Conservation (phyloP, 2,113 vertebrate genomes). For the Bufo gargarizans region DNA sequence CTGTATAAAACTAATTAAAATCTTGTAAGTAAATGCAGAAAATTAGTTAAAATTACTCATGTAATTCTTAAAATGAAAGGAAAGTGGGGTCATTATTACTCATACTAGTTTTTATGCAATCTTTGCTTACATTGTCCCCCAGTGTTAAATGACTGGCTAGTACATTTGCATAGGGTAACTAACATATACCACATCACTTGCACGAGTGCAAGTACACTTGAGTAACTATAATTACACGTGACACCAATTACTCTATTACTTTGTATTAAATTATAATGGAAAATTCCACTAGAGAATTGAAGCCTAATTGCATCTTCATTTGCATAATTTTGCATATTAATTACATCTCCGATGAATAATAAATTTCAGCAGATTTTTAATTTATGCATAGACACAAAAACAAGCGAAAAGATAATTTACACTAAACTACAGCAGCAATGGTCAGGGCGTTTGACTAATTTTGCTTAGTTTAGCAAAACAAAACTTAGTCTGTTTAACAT, state of each 20-base stretch:
- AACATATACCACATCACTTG: slow-evolving; percentile 97
- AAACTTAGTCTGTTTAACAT: slow-evolving; percentile 87
- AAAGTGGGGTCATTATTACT: slow-evolving; percentile 70
- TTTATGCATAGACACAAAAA: slow-evolving; percentile 99
- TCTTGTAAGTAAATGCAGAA: slow-evolving; percentile 70
- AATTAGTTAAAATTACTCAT: slow-evolving; percentile 73
- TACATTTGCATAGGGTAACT: slow-evolving; percentile 98
- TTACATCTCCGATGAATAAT: slow-evolving; percentile 99
- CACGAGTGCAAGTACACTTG: slow-evolving; percentile 99
- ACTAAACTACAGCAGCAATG: slow-evolving; percentile 83
- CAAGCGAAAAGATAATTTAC: slow-evolving; percentile 96
- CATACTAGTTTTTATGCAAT: slow-evolving; percentile 69
- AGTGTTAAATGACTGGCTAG: slow-evolving; percentile 84
- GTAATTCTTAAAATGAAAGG: slow-evolving; percentile 70
- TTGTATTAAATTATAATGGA: slow-evolving; percentile 99
- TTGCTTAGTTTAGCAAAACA: slow-evolving; percentile 90
- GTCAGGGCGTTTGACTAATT: slow-evolving; percentile 94
- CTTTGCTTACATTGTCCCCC: slow-evolving; percentile 79
- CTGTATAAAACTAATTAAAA: slow-evolving; percentile 68
- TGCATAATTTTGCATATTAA: slow-evolving; percentile 99
- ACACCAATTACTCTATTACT: slow-evolving; percentile 99
- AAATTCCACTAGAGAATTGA: slow-evolving; percentile 99
- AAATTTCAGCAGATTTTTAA: slow-evolving; percentile 99
- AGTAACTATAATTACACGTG: slow-evolving; percentile 99
- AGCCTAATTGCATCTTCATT: slow-evolving; percentile 99